Evolutionary conservation across 2,888 invertebrate genomes (phyloP).

Genomic region (Spisula subtruncata): DNA sequence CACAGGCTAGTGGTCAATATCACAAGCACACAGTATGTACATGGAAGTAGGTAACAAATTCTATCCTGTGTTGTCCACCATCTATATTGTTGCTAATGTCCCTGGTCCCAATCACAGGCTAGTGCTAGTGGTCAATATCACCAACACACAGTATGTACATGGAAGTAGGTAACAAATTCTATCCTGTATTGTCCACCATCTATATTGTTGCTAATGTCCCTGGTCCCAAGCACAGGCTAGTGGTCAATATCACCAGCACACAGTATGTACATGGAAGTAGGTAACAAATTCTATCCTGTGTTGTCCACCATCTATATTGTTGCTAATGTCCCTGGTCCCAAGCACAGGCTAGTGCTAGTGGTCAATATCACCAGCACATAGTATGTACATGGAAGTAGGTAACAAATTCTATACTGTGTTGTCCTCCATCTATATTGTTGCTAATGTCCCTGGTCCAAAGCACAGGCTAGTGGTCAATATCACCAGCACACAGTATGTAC

Average conservation of each 20-base stretch:
- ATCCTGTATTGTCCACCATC: neutral
- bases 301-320: neutral
- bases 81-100: neutral
- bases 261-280: slow-evolving; percentile 9
- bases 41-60: neutral
- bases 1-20: slow-evolving; percentile 6
- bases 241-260: slow-evolving; percentile 15
- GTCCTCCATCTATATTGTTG: neutral
- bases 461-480: slow-evolving; percentile 18
- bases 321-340: slow-evolving; percentile 4
- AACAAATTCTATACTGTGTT: neutral
- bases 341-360: slow-evolving; percentile 20
- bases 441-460: slow-evolving; percentile 9
- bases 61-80: neutral
- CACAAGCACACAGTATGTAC: slow-evolving; percentile 11
- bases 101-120: slow-evolving; percentile 10
- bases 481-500: slow-evolving; percentile 22
- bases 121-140: slow-evolving; percentile 11
- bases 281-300: neutral
- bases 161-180: slow-evolving; percentile 5
- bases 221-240: slow-evolving; percentile 19
- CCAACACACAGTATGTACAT: slow-evolving; percentile 2
- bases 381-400: slow-evolving; percentile 3
- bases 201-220: neutral
- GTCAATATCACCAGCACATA: slow-evolving; percentile 6